Evolutionary conservation across 2,888 invertebrate species (phyloP), one percentile per base, ranked within the genome.

Genomic region (Dicycla oo): DNA sequence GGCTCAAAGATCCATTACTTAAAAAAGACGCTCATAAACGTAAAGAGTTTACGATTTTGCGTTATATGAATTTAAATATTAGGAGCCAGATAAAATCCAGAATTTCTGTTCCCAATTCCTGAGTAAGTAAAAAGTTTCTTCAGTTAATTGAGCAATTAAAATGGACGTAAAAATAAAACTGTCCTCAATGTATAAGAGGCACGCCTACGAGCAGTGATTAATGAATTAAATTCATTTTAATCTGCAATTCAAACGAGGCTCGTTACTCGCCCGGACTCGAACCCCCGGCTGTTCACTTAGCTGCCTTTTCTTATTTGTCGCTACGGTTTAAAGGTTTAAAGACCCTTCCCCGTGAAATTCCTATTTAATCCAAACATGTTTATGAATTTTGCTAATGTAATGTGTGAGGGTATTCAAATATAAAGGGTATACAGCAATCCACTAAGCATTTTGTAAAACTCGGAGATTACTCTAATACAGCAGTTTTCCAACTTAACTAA

Each of bases 211-310:
- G 53, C 70, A 2, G 67, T 74, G 79, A 86, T 80, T 83, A 77
- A 86, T 84, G 57, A 69, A 81, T 78, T 79, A 72, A 82, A 81
- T 79, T 81, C 73, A 77, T 75, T 34, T 80, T 57, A 54, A 81
- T 86, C 78, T 80, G 70, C 72, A 80, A 67, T 76, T 71, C 72
- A 73, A 81, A 85, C 57, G 78, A 75, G 73, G 2, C 66, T 80
- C 74, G 63, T 80, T 86, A 72, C 72, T 49, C 51, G 53, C 53
- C 54, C 38, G 69, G 75, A 54, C 43, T 73, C 78, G 58, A 78
- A 81, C 67, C 70, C 61, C 38, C 43, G 43, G 49, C 23, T 40
- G 30, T 26, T 40, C 64, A 40, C 64, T 63, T 77, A 80, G 69
- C 61, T 68, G 43, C 45, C 20, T 34, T 47, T 79, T 58, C n/a